Base-by-base conservation (phyloP, 1,140 invertebrate genomes). In the Globodera ellingtonae region DNA sequence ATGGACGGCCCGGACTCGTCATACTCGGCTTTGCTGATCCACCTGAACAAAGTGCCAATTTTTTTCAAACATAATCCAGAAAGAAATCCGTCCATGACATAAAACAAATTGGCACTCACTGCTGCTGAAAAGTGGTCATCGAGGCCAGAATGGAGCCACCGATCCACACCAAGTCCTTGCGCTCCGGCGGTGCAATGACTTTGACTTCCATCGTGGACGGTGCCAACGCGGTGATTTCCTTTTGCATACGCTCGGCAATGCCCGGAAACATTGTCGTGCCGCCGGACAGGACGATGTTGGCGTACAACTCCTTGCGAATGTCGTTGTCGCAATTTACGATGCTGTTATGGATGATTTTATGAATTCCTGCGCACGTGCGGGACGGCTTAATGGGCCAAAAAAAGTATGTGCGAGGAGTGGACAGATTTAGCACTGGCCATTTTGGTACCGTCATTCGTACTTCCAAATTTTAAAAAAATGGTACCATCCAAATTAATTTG, bases 191-290 rank as follows among this genome's bases (percentile, higher is more conserved):
- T 74, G 94, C 94, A 81, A 94, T 94, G 84, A 95, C 93, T 90
- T 94, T 94, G 86, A 94, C 94, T 89, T 94, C 94, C 92, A 94
- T 93, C 70, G 93, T 93, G 18, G 92, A 92, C 78, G 93, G 93
- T 71, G 93, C 93, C 21, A 94, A 90, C 66, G 93, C 92, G 71
- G 93, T 93, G 85, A 95, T 93, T 90, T 95, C 94, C 85, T 93
- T 93, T 83, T n/a, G n/a, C n/a, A n/a, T n/a, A n/a, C n/a, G n/a
- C n/a, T n/a, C n/a, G n/a, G n/a, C n/a, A n/a, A n/a, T 93, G 92
- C 94, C 94, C 75, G 95, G 95, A 91, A 95, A 97, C 95, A 97
- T 97, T 90, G 95, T 96, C 92, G 95, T 96, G 91, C 95, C 95
- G 89, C 95, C 95, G 82, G 95, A 96, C 91, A 95, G 90, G 83